A percentile compares a stretch with the other conserved stretches of the same genome.
Evolutionary conservation across 2,113 vertebrate genomes (phyloP).

Genomic region (Collichthys lucidus): DNA sequence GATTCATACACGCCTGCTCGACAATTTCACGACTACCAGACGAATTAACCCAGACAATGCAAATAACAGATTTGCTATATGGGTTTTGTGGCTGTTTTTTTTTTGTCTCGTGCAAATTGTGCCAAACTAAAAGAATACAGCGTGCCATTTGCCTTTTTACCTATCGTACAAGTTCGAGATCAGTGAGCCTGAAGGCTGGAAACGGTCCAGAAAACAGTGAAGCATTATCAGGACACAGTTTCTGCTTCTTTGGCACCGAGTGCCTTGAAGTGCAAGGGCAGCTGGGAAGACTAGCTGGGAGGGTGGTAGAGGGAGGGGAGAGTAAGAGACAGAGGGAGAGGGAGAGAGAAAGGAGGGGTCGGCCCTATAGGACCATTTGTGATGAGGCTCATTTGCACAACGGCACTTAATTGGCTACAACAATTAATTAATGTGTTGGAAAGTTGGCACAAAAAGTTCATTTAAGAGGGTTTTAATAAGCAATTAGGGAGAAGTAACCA

Average conservation of each 20-base stretch:
- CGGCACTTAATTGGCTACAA: constrained; percentile 99
- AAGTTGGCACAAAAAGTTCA: constrained; percentile 96
- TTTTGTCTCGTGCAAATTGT: constrained; percentile 22
- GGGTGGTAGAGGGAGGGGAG: constrained; percentile 65
- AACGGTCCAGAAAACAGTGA: constrained; percentile 74
- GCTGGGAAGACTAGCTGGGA: constrained; percentile 77
- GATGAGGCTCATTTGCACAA: constrained; percentile 98
- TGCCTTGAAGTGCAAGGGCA: constrained; percentile 82
- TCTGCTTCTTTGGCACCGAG: constrained; percentile 78
- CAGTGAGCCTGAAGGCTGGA: constrained; percentile 71
- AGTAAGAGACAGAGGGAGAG: constrained; percentile 65
- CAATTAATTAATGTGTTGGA: constrained; percentile 99
- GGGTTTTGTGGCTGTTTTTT: constrained; percentile 34
- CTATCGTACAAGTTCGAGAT: constrained; percentile 69
- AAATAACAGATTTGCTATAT: constrained; percentile 51
- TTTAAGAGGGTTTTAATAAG: constrained; percentile 90
- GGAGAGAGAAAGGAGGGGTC: constrained; percentile 78
- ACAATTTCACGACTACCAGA: constrained; percentile 26
- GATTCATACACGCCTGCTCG: constrained; percentile 40
- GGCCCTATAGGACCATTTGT: constrained; percentile 98
- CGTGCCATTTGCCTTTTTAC: constrained; percentile 57
- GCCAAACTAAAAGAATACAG: constrained; percentile 57
- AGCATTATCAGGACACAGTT: constrained; percentile 78
- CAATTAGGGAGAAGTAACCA: constrained; percentile 85
- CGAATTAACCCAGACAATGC: constrained; percentile 52